phyloP scores from a whole-genome alignment of 2,888 invertebrate genomes.

The Tanypteryx hageni region DNA sequence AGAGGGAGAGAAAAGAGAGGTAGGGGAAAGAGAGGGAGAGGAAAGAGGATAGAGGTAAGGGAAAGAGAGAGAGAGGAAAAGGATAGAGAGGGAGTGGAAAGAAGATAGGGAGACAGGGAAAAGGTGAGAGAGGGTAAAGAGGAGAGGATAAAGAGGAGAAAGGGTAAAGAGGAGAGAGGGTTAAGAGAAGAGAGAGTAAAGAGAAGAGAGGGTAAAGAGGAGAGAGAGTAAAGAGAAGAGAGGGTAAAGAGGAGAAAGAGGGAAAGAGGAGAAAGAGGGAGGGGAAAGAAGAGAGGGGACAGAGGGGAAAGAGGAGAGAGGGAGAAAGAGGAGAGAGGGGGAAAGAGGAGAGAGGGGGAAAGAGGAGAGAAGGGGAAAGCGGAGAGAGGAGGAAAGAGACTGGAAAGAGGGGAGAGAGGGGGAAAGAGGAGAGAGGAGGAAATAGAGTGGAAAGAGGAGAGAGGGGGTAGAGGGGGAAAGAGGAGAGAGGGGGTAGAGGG shows the following conservation, averaged over 20 bases:
- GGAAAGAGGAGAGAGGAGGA: background rate
- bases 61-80: background rate
- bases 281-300: background rate
- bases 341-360: background rate
- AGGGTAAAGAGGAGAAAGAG: background rate
- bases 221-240: background rate
- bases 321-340: background rate
- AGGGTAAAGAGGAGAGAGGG: background rate
- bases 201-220: background rate
- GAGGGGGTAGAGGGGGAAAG: too few species aligned
- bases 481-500: background rate
- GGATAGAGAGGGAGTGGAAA: background rate
- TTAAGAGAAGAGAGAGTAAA: background rate
- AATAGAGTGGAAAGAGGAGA: constrained; percentile 3
- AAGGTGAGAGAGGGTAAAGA: background rate
- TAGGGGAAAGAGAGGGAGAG: background rate
- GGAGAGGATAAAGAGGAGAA: background rate
- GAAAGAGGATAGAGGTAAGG: background rate
- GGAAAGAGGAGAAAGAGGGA: background rate
- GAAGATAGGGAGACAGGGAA: background rate
- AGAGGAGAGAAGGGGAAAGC: background rate
- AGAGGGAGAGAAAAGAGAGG: too few species aligned
- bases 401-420: background rate
- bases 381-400: background rate
- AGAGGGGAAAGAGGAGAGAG: background rate